Conservation (phyloP, 2,797 vertebrate genomes). For the Cyclopterus lumpus region DNA sequence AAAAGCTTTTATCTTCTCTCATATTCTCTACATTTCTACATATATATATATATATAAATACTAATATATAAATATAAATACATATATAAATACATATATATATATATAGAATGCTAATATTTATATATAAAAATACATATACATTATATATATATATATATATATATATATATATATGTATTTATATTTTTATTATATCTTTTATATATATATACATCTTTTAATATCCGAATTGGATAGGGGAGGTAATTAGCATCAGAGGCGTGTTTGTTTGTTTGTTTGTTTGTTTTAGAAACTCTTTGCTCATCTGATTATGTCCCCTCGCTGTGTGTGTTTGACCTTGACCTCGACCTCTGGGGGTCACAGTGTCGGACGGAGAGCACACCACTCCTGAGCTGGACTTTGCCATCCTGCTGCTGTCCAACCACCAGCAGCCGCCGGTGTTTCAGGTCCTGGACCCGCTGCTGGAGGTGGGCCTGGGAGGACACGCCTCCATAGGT, state of each 20-base stretch:
- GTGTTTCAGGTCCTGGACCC: conserved; percentile 90
- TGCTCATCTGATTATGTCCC: neutral
- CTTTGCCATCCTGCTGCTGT: conserved; percentile 91
- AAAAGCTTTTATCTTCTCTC: no score
- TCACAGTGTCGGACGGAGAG: conserved; percentile 91
- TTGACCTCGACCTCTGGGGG: neutral
- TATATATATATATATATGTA: no score
- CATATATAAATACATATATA: no score
- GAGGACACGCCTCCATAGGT: conserved; percentile 90
- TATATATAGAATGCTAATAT: no score
- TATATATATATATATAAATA: no score
- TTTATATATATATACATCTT: no score
- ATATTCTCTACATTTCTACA: neutral
- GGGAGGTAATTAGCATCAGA: conserved; percentile 5
- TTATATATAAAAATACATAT: no score
- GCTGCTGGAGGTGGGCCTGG: conserved; percentile 87
- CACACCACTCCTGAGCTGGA: conserved; percentile 90
- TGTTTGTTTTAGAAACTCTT: conserved; percentile 2
- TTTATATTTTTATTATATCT: no score
- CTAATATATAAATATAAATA: no score
- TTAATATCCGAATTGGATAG: no score
- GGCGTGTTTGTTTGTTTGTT: neutral
- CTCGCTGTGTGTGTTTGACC: neutral
- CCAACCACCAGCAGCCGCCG: conserved; percentile 86
- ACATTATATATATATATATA: no score